Base-by-base conservation (phyloP, 2,113 vertebrate species). In the Proteles cristata region DNA sequence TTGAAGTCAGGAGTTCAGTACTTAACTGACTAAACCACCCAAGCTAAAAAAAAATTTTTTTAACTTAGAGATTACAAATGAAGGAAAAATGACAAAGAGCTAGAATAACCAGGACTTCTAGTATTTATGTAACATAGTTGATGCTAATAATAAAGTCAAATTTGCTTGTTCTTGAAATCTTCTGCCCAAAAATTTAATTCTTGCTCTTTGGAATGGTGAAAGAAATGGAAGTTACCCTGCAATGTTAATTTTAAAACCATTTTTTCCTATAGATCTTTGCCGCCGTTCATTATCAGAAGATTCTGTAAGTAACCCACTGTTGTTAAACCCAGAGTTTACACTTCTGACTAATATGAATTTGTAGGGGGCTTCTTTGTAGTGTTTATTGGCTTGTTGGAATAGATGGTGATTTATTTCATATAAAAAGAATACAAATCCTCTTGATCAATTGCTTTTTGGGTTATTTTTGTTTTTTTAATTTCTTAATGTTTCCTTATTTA, bases 211-310 rank as follows among this genome's bases (percentile, higher is more conserved):
- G 14, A 94, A 69, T 95, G 61, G 26, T 95, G 5, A 96, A 96
- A 93, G 39, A 10, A 93, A 82, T 55, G 28, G 4, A 2, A 93
- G 26, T 63, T 96, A 82, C 39, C 12, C 16, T 93, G 26, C 48
- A 66, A 53, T 68, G 17, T 55, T 97, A 96, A 97, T 88, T 96
- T 96, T 94, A 50, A 96, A 96, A 97, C 43, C 50, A 53, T 96
- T 97, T 98, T 93, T 77, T 97, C 10, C 98, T 98, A 12, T 96
- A 99, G 99, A 99, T 97, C 98, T 99, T 96, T 99, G 99, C 95
- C 99, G 99, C 92, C 98, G 98, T 19, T 99, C 99, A 0, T 97
- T 99, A 94, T 99, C 99, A 31, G 99, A 99, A 96, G 99, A 99
- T 98, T 99, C 99, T 19, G 99, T 99, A 98, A 99, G 99, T 99